These are phyloP conservation scores for Neomonachus schauinslandi DNA, from an alignment of 2,113 vertebrate genomes.

Conservation along the genomic window DNA sequence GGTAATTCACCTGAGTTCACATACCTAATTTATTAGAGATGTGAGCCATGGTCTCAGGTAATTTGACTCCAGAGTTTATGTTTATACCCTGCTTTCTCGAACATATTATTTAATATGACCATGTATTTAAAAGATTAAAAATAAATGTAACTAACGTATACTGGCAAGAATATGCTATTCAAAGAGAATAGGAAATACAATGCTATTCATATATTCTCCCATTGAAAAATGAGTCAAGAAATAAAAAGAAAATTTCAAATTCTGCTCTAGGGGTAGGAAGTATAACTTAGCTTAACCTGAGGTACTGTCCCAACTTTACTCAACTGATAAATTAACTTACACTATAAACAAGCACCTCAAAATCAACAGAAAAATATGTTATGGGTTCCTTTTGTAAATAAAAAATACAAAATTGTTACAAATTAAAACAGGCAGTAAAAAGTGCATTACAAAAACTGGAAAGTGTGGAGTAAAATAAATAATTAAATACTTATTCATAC, in stretches of 20 bases:
- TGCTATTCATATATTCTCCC: background rate
- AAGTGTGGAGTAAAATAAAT: background rate
- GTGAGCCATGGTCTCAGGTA: background rate
- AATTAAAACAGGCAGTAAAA: background rate
- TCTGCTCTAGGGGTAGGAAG: background rate
- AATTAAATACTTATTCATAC: background rate
- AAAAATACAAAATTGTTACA: background rate
- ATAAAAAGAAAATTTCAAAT: slow-evolving; percentile 39
- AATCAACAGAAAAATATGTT: background rate
- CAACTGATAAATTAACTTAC: background rate
- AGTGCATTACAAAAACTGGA: background rate
- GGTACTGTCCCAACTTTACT: background rate
- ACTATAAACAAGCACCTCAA: background rate
- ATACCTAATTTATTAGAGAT: background rate
- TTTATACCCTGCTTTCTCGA: background rate
- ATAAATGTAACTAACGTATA: background rate
- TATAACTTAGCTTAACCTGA: background rate
- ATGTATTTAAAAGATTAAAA: background rate
- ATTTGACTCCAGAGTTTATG: background rate
- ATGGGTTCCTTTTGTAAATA: background rate
- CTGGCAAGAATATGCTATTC: background rate
- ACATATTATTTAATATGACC: background rate
- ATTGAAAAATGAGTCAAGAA: background rate
- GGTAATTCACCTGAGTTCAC: background rate
- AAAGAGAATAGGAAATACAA: background rate